Base-by-base conservation (phyloP, 2,797 vertebrate species). In the Tokudaia tokunoshimensis region DNA sequence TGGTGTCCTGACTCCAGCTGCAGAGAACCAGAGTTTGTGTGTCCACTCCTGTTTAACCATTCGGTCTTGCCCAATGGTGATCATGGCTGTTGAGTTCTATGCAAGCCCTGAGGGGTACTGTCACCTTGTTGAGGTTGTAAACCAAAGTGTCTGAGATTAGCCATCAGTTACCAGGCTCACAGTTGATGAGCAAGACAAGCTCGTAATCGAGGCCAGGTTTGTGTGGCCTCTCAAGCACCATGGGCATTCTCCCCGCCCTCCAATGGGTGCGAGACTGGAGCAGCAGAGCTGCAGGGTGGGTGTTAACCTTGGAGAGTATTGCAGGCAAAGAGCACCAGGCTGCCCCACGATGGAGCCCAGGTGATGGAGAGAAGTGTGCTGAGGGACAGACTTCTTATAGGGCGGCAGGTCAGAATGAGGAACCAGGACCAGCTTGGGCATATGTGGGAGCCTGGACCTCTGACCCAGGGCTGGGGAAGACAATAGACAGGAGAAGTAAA, bases 1-100 rank as follows among this genome's bases (percentile, higher is more conserved):
- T 37, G 95, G 89, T 0, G 12, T 57, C 34, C 37, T 5, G 0
- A 26, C 0, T 2, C 47, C 0, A 2, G 50, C 41, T 1, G 0
- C 44, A 20, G 47, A 67, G 31, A 47, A 55, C 20, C 50, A 0
- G 0, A 2, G 20, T 7, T 8, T 50, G 6, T 34, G 4, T n/a
- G 59, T n/a, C 2, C 52, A 13, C 26, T 19, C 72, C 59, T 47
- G 2, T 13, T 50, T 20, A 31, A 31, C 3, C n/a, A n/a, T n/a
- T n/a, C 9, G 50, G 1, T n/a, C 37, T 1, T 0, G 15, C 11
- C 47, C 29, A 26, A 4, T 26, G 79, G 22, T 37, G 34, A 22
- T 83, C 83, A 13, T 0, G 0, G 19, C 5, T 29, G 1, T 31
- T 22, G 26, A 1, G 31, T 50, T 10, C 29, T 63, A 0, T 0